These are phyloP conservation scores for Amazonetta brasiliensis DNA, from an alignment of 2,797 vertebrate genomes.

Conservation along the genomic window DNA sequence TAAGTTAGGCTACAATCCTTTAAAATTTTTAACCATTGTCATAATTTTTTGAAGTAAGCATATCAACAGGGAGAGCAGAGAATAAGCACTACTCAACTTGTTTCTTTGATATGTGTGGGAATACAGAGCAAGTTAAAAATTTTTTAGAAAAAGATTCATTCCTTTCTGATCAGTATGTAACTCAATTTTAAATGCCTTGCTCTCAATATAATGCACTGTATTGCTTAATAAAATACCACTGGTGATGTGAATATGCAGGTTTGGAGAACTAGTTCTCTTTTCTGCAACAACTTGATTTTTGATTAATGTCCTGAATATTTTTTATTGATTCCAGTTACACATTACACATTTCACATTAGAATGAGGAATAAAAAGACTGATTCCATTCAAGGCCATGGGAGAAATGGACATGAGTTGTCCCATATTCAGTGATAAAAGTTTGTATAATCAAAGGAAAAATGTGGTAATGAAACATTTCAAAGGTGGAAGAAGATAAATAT, in stretches of 20 bases:
- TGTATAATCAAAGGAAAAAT: neutral
- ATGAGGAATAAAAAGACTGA: neutral
- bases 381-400: neutral
- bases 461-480: neutral
- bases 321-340: neutral
- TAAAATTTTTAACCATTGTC: neutral
- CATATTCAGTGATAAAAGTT: neutral
- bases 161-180: slow-evolving; percentile 57
- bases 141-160: slow-evolving; percentile 54
- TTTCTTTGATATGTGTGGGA: slow-evolving; percentile 51
- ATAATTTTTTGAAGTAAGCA: neutral
- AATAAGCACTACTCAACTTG: slow-evolving; percentile 39
- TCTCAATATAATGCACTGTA: slow-evolving; percentile 17
- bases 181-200: slow-evolving; percentile 33
- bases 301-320: neutral
- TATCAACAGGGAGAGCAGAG: neutral
- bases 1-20: neutral
- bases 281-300: neutral
- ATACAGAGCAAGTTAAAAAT: neutral
- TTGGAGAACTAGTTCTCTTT: neutral
- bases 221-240: neutral
- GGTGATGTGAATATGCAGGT: neutral
- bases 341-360: neutral
- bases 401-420: neutral
- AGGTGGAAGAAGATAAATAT: neutral